Evolutionary conservation across 2,113 vertebrate species (phyloP).

Genomic region (Scophthalmus maximus): DNA sequence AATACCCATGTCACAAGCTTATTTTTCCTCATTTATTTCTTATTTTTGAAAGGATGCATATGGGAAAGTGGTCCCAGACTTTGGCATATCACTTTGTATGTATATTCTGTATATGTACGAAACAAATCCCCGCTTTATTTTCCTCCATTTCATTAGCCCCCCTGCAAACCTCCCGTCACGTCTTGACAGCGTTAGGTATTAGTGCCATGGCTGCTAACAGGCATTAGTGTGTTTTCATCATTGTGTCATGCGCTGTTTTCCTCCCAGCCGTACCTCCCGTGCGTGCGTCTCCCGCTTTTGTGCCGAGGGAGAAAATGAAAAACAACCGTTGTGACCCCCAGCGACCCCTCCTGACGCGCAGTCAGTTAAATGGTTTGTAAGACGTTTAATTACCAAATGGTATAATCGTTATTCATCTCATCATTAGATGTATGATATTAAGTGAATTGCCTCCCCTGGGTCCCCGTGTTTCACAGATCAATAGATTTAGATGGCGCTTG

Average conservation of each 20-base stretch:
- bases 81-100: constrained; percentile 57
- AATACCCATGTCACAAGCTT: constrained; percentile 15
- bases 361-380: constrained; percentile 96
- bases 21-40: constrained; percentile 30
- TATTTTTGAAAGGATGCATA: constrained; percentile 50
- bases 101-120: neutral
- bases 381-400: constrained; percentile 97
- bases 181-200: constrained; percentile 75
- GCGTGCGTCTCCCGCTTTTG: constrained; percentile 39
- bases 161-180: constrained; percentile 68
- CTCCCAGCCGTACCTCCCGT: constrained; percentile 38
- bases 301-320: constrained; percentile 72
- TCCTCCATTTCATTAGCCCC: constrained; percentile 9
- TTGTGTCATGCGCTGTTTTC: constrained; percentile 70
- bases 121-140: constrained; percentile 24
- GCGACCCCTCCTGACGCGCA: constrained; percentile 88
- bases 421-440: constrained; percentile 96
- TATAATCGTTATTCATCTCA: constrained; percentile 96
- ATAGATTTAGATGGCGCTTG: constrained; percentile 92
- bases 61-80: too few species aligned
- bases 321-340: constrained; percentile 85
- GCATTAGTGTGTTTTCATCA: constrained; percentile 76
- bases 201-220: constrained; percentile 73
- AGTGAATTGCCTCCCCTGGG: constrained; percentile 94
- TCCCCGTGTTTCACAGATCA: constrained; percentile 95